Percentiles rank a stretch among this genome's conserved stretches.
These are phyloP conservation scores for Pocillopora meandrina DNA, from an alignment of 92 coral and sea anemone genomes.

Conservation along the genomic window DNA sequence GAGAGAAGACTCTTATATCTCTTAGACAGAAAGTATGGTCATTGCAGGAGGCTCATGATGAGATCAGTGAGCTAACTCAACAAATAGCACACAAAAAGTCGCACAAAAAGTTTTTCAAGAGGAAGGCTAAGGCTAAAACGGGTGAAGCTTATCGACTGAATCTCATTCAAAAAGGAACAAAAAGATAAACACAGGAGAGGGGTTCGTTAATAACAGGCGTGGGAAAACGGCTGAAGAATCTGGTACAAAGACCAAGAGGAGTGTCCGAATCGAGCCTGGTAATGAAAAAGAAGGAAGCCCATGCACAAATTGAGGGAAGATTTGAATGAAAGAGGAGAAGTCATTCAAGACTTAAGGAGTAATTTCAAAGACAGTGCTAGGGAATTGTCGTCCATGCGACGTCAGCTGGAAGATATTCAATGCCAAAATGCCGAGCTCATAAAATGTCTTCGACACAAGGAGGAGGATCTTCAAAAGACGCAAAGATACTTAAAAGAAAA, in stretches of 20 bases:
- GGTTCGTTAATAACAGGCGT: neutral
- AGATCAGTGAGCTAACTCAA: neutral
- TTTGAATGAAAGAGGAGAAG: conserved; percentile 1
- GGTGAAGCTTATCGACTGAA: neutral
- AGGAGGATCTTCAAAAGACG: no score
- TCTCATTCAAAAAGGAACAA: neutral
- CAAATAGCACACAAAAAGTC: neutral
- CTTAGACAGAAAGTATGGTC: neutral
- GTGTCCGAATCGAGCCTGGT: neutral
- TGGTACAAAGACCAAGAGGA: neutral
- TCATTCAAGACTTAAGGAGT: neutral
- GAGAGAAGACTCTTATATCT: neutral
- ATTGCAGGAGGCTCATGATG: neutral
- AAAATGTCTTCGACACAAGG: no score
- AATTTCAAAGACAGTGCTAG: neutral
- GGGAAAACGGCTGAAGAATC: neutral
- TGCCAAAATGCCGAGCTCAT: neutral
- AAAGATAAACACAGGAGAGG: neutral
- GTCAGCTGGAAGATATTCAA: neutral
- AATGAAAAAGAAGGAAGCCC: conserved; percentile 1
- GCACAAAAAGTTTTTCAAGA: neutral
- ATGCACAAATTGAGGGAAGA: neutral
- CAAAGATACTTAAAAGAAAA: no score
- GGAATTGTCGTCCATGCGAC: neutral
- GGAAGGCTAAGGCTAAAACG: neutral